These are phyloP conservation scores for Cantharis rufa DNA, from an alignment of 2,888 invertebrate species.

Conservation along the genomic window DNA sequence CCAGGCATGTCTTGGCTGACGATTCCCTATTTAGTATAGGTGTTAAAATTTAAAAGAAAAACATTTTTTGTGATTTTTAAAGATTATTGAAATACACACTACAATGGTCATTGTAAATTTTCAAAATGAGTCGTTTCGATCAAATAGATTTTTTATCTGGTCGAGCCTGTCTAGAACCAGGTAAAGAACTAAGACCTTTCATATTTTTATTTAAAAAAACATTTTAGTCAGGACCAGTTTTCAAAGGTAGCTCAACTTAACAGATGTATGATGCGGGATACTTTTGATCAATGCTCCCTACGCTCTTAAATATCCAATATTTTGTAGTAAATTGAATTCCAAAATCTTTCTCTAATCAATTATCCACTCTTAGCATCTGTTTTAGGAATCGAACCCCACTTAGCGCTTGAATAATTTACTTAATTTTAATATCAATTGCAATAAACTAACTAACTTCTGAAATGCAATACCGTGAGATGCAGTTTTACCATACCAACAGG, in stretches of 20 bases:
- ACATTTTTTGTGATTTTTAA: conserved; percentile 40
- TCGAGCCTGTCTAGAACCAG: conserved; percentile 30
- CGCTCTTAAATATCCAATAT: neutral
- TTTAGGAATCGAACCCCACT: neutral
- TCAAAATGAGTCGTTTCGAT: conserved; percentile 2
- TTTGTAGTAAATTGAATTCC: neutral
- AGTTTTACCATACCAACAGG: neutral
- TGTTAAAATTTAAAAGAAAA: conserved; percentile 38
- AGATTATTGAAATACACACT: conserved; percentile 39
- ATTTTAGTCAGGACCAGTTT: conserved; percentile 32
- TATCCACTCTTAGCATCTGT: neutral
- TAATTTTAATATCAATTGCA: neutral
- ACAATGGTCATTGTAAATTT: conserved; percentile 4
- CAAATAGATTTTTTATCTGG: conserved; percentile 1
- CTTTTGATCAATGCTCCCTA: conserved; percentile 21
- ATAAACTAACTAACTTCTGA: neutral
- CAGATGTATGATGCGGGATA: conserved; percentile 26
- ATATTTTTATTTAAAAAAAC: conserved; percentile 32
- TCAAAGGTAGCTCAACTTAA: conserved; percentile 17
- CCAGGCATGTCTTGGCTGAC: conserved; percentile 12
- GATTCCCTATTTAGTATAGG: conserved; percentile 34
- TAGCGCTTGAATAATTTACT: neutral
- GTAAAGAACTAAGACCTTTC: conserved; percentile 34
- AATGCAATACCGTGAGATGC: conserved; percentile 26
- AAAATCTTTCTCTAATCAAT: neutral